phyloP scores from a whole-genome alignment of 2,113 vertebrate genomes.

The Rallus limicola region DNA sequence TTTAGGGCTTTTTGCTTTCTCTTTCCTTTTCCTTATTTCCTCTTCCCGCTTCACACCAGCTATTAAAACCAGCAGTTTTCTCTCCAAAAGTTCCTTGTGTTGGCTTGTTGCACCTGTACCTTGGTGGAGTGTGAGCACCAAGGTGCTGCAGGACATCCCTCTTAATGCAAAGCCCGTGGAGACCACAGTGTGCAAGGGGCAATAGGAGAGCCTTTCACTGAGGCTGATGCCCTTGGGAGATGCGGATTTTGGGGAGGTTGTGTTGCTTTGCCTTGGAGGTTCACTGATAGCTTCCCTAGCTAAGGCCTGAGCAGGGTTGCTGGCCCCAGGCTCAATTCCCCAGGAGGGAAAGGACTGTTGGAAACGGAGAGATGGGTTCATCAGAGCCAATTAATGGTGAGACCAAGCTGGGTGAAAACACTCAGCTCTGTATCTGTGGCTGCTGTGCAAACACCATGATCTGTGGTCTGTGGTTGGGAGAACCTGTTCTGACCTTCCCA shows the following conservation, averaged over 20 bases:
- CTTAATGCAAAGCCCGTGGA: too few relatives aligned
- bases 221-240: background rate
- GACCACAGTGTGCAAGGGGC: background rate
- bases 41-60: background rate
- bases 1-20: background rate
- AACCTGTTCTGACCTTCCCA: background rate
- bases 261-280: background rate
- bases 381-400: fast-evolving
- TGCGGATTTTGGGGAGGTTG: background rate
- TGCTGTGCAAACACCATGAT: background rate
- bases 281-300: background rate
- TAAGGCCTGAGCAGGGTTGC: background rate
- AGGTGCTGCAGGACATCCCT: background rate
- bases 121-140: background rate
- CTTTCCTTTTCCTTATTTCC: background rate
- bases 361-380: background rate
- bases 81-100: fast-evolving
- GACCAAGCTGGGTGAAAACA: background rate
- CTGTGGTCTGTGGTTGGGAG: background rate
- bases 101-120: background rate
- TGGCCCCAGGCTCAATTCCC: background rate
- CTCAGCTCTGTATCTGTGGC: background rate
- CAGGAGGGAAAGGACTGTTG: background rate
- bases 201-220: background rate
- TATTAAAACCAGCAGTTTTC: background rate